Base-by-base conservation (phyloP, 2,888 invertebrate species). In the Drosophila merina region DNA sequence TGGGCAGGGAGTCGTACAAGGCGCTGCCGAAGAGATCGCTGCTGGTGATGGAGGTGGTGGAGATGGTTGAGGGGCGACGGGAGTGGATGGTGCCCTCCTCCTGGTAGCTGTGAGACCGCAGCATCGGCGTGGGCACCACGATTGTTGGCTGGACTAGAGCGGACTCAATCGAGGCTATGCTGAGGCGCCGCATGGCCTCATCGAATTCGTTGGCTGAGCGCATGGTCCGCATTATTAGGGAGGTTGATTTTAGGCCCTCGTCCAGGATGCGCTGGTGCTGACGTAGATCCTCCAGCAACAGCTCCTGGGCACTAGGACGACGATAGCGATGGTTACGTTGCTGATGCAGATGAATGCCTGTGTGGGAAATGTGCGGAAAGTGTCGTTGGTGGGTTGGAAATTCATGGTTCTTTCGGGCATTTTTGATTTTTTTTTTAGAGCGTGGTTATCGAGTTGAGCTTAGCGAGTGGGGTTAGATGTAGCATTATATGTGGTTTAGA, bases 191-290 rank as follows among this genome's bases (percentile, higher is more conserved):
- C 91, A 91, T 91, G 33, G 91, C 91, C 69, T 92, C 92, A 77
- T 92, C 92, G 74, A 91, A 92, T 74, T 91, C 90, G 68, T 77
- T 91, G 26, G 91, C 91, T 12, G 91, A 91, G 12, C 91, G 90
- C 78, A 92, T 89, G 0, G 92, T 92, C 69, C 86, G 88, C 79
- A 92, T 92, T 28, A 92, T 92, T 9, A 92, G 80, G 9, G 92
- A 91, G 0, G 92, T 92, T 26, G 92, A 92, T 75, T 92, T 92
- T 40, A 92, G 72, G 8, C 91, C 89, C 58, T 91, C 89, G 59
- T 89, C 90, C 4, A 89, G 77, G 55, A 90, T 84, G 49, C 89
- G 89, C 64, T 90, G 90, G 73, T 90, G 89, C 49, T 85, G 76
- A 50, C 88, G 88, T 31, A 90, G 69, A 72, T 90, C 88, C 58